phyloP scores from a whole-genome alignment of 2,888 invertebrate species.

The Plagodis pulveraria region DNA sequence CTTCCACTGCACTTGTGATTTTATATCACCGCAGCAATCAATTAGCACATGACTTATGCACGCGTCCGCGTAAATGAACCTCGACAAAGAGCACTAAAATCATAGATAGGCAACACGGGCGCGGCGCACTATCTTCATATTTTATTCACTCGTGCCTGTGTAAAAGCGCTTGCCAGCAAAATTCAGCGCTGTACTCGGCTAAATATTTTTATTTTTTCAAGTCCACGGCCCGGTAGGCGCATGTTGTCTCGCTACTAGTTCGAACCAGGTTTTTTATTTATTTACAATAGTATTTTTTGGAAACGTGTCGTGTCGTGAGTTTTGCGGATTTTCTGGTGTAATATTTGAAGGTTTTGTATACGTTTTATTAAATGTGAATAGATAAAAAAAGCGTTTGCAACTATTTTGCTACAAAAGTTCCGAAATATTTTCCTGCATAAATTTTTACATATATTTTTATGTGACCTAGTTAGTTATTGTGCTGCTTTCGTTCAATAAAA shows the following conservation, averaged over 20 bases:
- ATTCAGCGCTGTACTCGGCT: slow-evolving; percentile 33
- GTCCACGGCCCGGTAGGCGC: slow-evolving; percentile 48
- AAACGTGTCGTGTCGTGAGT: slow-evolving; percentile 44
- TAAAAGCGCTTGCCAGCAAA: slow-evolving; percentile 49
- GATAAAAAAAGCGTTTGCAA: slow-evolving; percentile 16
- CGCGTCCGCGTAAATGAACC: slow-evolving; percentile 15
- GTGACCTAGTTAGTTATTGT: too few relatives aligned
- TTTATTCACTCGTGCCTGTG: slow-evolving; percentile 55
- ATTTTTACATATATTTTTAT: too few relatives aligned
- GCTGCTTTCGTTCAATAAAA: too few relatives aligned
- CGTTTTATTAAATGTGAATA: slow-evolving; percentile 35
- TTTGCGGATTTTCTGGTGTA: slow-evolving; percentile 41
- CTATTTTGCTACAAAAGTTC: background rate
- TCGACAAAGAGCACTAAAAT: slow-evolving; percentile 28
- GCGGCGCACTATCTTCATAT: slow-evolving; percentile 51
- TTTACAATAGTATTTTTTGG: slow-evolving; percentile 28
- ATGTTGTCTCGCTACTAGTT: slow-evolving; percentile 48
- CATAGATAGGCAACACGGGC: slow-evolving; percentile 43
- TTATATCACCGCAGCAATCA: slow-evolving; percentile 1
- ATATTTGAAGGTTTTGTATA: slow-evolving; percentile 43
- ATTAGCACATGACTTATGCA: slow-evolving; percentile 6
- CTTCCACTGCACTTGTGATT: background rate
- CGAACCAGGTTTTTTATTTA: slow-evolving; percentile 44
- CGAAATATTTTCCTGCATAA: too few relatives aligned
- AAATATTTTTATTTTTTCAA: slow-evolving; percentile 44